Base-by-base conservation (phyloP, 2,797 vertebrate genomes). In the Onychomys torridus region DNA sequence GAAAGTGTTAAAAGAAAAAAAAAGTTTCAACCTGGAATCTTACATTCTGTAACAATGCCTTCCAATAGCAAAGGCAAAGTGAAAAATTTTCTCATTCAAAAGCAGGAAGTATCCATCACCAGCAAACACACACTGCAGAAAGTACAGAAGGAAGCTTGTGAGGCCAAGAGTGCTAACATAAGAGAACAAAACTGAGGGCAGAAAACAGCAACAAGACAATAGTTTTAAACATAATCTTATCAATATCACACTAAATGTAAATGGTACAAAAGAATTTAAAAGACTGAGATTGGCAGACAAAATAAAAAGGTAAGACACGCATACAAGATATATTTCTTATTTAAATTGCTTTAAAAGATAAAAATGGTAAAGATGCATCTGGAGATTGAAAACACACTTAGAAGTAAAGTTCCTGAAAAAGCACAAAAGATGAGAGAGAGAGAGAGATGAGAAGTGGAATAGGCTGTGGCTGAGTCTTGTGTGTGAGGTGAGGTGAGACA, bases 201-300 rank as follows among this genome's bases (percentile, higher is more conserved):
- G 4, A n/a, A 85, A 77, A 65, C 11, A 55, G 25, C 8, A 79
- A 19, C 34, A 88, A 71, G 59, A 43, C 32, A 13, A 76, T 32
- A 49, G 57, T 57, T 81, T 57, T 29, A 81, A 63, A 40, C 19
- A 40, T 27, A 83, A 59, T 37, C 12, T 46, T 17, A 37, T 46
- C 29, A 43, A 27, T 49, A 61, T n/a, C 40, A 87, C 77, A 96
- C 37, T 83, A 76, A 83, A 61, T 59, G 14, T 86, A 86, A 94
- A 81, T 40, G 25, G 49, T 17, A 63, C 59, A 88, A 82, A 77
- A 67, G 9, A 17, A 37, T 9, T 40, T 71, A 61, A 91, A 91
- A 94, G 84, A 16, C 69, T 89, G 63, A 71, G 52, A 89, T 46
- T 71, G 29, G 65, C 65, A 92, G 52, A 83, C 1, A 25, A 61